Base-by-base conservation (phyloP, 2,797 vertebrate species). In the Esox masquinongy region DNA sequence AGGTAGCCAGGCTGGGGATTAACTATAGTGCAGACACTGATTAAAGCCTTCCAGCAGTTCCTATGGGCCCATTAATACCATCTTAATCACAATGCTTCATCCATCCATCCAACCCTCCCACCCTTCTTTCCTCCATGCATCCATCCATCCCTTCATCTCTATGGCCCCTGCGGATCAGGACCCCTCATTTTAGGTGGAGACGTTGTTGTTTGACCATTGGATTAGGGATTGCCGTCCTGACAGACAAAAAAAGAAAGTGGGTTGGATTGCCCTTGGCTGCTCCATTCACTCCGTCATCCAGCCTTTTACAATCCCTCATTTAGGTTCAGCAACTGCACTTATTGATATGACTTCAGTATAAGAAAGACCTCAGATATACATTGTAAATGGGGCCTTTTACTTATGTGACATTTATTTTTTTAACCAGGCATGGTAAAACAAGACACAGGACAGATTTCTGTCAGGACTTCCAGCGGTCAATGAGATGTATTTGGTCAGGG, bases 31-130 rank as follows among this genome's bases (percentile, higher is more conserved):
- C 93, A 94, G 92, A 92, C 91, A 93, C 93, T 94, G 94, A 95
- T 95, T 94, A 95, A 95, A 95, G 91, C 92, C 88, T 93, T 94
- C 93, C 93, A 94, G 89, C 88, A 59, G 53, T 90, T 94, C 90
- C 93, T 90, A 91, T 93, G 92, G 92, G 92, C 91, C 92, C 91
- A 94, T 94, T 94, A 94, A 94, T 94, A 92, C 93, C 92, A 92
- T 93, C 92, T 94, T 95, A 95, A 94, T 94, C 92, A 94, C 93
- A 93, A 92, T 91, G 92, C 90, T 94, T 94, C 92, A 94, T 94
- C 92, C 93, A 88, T 90, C 83, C 9, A 43, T 43, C 9, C 9
- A 9, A 1, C 39, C 39, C 5, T 43, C 39, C 39, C 39, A 6
- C 39, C 39, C 5, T 43, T 43, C 5, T 7, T 43, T 43, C 39